Base-by-base conservation (phyloP, 2,113 vertebrate genomes). In the Chamaetylas fuelleborni region DNA sequence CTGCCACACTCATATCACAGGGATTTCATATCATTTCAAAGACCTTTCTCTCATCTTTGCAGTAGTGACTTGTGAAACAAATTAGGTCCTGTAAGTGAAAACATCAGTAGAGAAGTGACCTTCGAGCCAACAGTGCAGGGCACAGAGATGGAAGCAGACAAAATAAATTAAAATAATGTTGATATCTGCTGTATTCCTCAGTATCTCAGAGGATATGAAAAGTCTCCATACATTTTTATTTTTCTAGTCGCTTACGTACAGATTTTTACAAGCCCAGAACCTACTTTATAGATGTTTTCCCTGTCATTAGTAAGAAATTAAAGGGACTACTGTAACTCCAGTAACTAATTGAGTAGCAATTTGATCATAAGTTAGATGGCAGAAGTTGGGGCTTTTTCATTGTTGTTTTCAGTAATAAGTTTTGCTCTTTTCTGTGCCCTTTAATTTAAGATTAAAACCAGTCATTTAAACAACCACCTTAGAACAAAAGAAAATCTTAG, bases 1-100 rank as follows among this genome's bases (percentile, higher is more conserved):
- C 58, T 80, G 91, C 91, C 88, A 92, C 81, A 74, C 69, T 86
- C 80, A 25, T 64, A 66, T 70, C 62, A 81, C 0, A 61, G 53
- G 33, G 94, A 77, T 93, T 91, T 84, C 26, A 28, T 90, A 53
- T 71, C n/a, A 48, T 94, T 94, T 97, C 93, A 96, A 73, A 94
- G 50, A 57, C 24, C 50, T 90, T 92, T 83, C 86, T 78, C 33
- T 90, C 81, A 90, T 91, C 81, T 78, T 85, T 91, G 56, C 65
- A 69, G 79, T 56, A 91, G 78, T 93, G 83, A 56, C 70, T 94
- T 78, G 60, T 70, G 80, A 96, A 95, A 81, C 4, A 12, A 95
- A 91, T 91, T 86, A 92, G 43, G 70, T 92, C 70, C 72, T 65
- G 8, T 93, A 96, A 96, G 70, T 94, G 86, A 97, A 96, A 97